A percentile compares a stretch with the other conserved stretches of the same genome.
These are phyloP conservation scores for Stylophora pistillata DNA, from an alignment of 64 coral and sea anemone species.

Conservation along the genomic window DNA sequence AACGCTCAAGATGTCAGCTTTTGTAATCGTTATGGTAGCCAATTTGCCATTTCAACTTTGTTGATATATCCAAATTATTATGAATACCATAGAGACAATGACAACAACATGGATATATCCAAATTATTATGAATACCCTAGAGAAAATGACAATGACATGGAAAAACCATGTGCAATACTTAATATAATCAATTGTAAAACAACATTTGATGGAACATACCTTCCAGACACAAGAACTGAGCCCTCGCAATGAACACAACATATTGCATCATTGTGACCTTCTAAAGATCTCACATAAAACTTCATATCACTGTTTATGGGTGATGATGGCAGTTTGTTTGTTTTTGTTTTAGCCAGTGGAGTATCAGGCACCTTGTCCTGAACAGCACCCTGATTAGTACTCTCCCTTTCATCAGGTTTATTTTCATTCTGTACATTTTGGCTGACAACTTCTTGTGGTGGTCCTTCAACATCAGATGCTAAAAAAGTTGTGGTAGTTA, in stretches of 20 bases:
- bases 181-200: background rate
- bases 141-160: background rate
- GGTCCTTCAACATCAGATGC: background rate
- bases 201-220: conserved; percentile 17
- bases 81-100: too few relatives aligned
- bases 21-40: too few relatives aligned
- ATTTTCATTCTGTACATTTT: background rate
- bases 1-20: too few relatives aligned
- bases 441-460: background rate
- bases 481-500: background rate
- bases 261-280: conserved; percentile 92
- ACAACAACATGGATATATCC: background rate
- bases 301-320: background rate
- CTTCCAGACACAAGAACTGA: conserved; percentile 86
- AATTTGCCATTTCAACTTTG: too few relatives aligned
- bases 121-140: too few relatives aligned
- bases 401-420: background rate
- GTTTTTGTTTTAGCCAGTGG: background rate
- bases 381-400: background rate
- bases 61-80: too few relatives aligned
- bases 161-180: background rate
- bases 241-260: conserved; percentile 54
- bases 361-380: background rate
- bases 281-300: conserved; percentile 57
- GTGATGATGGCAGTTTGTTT: background rate